These are phyloP conservation scores for Psephotus haematonotus DNA, from an alignment of 2,113 vertebrate species.

Conservation along the genomic window DNA sequence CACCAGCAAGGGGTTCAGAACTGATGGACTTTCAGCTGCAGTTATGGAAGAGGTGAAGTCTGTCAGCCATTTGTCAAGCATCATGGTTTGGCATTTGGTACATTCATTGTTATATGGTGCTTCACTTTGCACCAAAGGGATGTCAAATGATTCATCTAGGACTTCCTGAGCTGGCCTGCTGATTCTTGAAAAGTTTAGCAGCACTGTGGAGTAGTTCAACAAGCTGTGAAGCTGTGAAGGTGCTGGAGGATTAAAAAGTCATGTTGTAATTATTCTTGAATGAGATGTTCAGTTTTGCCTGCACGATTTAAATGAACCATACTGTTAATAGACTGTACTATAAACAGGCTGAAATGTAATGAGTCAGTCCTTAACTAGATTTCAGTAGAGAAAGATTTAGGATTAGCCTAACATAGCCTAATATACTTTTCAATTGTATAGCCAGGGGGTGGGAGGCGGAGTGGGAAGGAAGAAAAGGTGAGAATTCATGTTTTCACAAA, in stretches of 20 bases:
- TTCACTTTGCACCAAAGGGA: not conserved
- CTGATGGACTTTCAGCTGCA: not conserved
- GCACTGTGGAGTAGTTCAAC: not conserved
- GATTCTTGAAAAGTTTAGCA: not conserved
- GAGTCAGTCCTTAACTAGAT: not conserved
- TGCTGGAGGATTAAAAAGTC: not conserved
- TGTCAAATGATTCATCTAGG: not conserved
- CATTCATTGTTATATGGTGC: not conserved
- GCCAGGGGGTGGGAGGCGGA: not conserved
- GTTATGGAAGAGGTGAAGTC: not conserved
- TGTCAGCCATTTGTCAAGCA: not conserved
- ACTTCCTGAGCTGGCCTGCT: not conserved
- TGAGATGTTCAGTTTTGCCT: not conserved
- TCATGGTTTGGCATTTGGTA: not conserved
- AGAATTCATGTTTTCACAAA: not conserved
- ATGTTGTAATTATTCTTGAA: not conserved
- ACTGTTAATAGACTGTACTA: not conserved
- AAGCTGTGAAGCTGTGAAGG: not conserved
- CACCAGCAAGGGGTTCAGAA: not conserved
- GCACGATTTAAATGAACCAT: not conserved
- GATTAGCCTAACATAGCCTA: not conserved
- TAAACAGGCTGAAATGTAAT: not conserved
- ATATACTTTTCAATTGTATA: not conserved
- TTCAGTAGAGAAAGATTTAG: not conserved
- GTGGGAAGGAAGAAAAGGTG: not conserved